Conservation (phyloP, 2,797 vertebrate genomes). For the Anguilla megastoma region DNA sequence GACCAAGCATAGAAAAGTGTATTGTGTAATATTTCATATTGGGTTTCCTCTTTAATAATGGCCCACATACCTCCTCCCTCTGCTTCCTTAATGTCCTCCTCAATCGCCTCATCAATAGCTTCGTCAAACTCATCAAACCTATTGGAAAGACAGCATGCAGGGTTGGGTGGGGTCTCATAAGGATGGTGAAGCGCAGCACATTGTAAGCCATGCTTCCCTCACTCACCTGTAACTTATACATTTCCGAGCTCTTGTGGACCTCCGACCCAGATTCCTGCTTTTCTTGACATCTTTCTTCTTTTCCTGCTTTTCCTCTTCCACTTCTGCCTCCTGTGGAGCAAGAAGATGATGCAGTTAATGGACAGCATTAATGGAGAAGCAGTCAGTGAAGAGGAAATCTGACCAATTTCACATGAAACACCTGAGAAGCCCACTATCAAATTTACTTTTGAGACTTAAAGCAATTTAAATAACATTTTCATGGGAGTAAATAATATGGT, state of each 20-base stretch:
- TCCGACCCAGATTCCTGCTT: conserved; percentile 84
- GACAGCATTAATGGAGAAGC: background rate
- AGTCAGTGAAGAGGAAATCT: background rate
- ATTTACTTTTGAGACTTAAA: background rate
- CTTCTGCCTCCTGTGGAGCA: conserved; percentile 79
- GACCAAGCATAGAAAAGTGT: background rate
- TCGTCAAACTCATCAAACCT: conserved; percentile 99
- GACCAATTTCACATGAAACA: background rate
- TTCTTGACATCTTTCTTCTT: conserved; percentile 95
- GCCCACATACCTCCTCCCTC: conserved; percentile 78
- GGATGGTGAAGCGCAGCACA: background rate
- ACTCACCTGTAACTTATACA: conserved; percentile 95
- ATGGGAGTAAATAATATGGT: background rate
- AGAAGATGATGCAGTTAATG: background rate
- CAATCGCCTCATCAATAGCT: conserved; percentile 96
- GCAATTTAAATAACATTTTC: background rate
- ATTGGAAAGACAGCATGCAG: conserved; percentile 28
- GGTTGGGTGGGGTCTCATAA: background rate
- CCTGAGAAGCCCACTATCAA: background rate
- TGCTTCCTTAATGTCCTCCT: conserved; percentile 88
- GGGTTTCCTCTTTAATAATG: background rate
- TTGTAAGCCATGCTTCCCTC: background rate
- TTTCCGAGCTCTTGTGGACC: conserved; percentile 90
- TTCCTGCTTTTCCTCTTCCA: conserved; percentile 63
- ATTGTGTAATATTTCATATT: background rate